Conservation (phyloP, 2,888 invertebrate species). For the Euproctis similis region DNA sequence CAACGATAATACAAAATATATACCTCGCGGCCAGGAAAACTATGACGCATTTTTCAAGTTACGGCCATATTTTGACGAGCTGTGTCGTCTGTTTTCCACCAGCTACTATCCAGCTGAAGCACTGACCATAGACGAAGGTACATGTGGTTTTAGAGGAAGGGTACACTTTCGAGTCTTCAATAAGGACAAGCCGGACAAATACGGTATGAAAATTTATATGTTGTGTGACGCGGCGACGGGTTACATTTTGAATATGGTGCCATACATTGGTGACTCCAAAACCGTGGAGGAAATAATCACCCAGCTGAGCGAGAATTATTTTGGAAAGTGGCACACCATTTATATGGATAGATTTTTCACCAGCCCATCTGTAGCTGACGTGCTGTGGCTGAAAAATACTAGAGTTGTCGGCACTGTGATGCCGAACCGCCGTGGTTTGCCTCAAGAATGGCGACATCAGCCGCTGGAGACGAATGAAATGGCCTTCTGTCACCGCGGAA, state of each 20-base stretch:
- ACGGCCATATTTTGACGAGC: background rate
- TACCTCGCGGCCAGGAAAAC: background rate
- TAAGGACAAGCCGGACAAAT: no score
- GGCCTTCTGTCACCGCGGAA: constrained; percentile 9
- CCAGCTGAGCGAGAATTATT: background rate
- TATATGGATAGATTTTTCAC: constrained; percentile 5
- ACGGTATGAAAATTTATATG: no score
- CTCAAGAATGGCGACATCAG: constrained; percentile 1
- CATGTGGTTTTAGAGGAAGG: background rate
- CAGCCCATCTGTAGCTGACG: constrained; percentile 1
- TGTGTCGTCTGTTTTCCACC: background rate
- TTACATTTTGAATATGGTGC: no score
- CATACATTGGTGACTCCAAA: background rate
- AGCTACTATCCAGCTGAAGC: background rate
- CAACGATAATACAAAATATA: background rate
- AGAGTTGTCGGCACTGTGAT: constrained; percentile 13
- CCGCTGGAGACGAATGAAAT: background rate
- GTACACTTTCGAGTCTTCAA: background rate
- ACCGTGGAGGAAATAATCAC: background rate
- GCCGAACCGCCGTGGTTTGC: constrained; percentile 10
- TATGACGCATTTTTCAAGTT: background rate
- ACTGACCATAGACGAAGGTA: background rate
- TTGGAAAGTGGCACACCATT: constrained; percentile 4
- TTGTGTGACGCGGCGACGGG: no score
- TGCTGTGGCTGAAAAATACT: constrained; percentile 4